A percentile compares a stretch with the other conserved stretches of the same genome.
Evolutionary conservation across 2,888 invertebrate genomes (phyloP).

Genomic region (Noctua pronuba): DNA sequence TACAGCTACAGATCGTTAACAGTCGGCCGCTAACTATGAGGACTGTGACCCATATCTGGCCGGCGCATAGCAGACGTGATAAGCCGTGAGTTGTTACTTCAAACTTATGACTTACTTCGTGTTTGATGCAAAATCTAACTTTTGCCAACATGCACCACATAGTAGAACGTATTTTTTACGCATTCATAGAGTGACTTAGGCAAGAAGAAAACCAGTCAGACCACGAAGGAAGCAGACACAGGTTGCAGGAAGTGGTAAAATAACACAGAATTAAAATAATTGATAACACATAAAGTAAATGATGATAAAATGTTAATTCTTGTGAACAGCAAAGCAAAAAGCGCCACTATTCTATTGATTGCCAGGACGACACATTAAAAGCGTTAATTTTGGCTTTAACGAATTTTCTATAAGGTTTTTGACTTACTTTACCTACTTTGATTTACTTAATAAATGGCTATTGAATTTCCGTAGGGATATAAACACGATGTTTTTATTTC

Average conservation of each 20-base stretch:
- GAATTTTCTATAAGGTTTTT: background rate
- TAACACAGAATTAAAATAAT: background rate
- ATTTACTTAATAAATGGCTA: background rate
- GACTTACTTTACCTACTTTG: background rate
- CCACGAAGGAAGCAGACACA: background rate
- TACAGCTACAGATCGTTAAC: constrained; percentile 50
- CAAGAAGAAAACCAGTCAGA: background rate
- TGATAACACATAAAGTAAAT: background rate
- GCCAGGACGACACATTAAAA: background rate
- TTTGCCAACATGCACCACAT: background rate
- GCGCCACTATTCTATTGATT: background rate
- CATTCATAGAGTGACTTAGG: too few relatives aligned
- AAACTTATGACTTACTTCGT: constrained; percentile 45
- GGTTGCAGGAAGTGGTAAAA: background rate
- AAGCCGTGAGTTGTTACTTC: constrained; percentile 54
- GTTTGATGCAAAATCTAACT: constrained; percentile 29
- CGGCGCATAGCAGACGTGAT: constrained; percentile 46
- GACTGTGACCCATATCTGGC: constrained; percentile 56
- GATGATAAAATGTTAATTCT: background rate
- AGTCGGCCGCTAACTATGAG: constrained; percentile 45
- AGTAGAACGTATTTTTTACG: background rate
- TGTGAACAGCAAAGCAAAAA: background rate
- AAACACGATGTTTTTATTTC: background rate
- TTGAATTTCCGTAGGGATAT: too few relatives aligned
- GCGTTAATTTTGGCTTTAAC: background rate